Percentiles rank a stretch among this genome's conserved stretches.
Conservation (phyloP, 92 coral and sea anemone species). For the Bergia sp. region DNA sequence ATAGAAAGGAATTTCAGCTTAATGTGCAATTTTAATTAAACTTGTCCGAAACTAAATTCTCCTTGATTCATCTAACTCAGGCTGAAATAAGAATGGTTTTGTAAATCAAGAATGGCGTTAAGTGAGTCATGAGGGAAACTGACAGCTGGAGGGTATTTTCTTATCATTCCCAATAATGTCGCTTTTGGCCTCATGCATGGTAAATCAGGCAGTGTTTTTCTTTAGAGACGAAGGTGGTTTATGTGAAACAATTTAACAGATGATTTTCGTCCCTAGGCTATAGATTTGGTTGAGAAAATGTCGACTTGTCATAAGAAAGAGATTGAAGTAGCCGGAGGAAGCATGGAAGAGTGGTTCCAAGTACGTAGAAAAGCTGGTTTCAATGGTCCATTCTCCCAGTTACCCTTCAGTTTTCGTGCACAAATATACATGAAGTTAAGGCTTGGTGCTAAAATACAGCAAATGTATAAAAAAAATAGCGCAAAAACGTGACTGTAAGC, state of each 20-base stretch:
- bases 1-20: neutral
- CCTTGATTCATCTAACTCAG: neutral
- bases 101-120: neutral
- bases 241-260: neutral
- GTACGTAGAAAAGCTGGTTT: constrained; percentile 44
- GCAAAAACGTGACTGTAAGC: no score
- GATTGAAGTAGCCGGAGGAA: constrained; percentile 55
- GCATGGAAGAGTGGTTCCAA: constrained; percentile 79
- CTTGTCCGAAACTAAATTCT: neutral
- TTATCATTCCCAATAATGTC: neutral
- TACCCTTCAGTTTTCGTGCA: no score
- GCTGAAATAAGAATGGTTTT: neutral
- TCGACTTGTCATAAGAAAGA: constrained; percentile 69
- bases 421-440: no score
- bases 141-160: neutral
- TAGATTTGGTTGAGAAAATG: constrained; percentile 83
- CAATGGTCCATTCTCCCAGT: neutral
- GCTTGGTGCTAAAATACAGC: no score
- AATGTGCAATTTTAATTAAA: neutral
- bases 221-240: neutral
- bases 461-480: no score
- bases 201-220: neutral
- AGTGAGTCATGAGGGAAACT: neutral
- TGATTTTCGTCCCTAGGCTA: constrained; percentile 59
- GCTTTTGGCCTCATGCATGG: neutral